Percentiles rank a stretch among this genome's conserved stretches.
phyloP scores from a whole-genome alignment of 2,797 vertebrate genomes.

The Garrulus glandarius region DNA sequence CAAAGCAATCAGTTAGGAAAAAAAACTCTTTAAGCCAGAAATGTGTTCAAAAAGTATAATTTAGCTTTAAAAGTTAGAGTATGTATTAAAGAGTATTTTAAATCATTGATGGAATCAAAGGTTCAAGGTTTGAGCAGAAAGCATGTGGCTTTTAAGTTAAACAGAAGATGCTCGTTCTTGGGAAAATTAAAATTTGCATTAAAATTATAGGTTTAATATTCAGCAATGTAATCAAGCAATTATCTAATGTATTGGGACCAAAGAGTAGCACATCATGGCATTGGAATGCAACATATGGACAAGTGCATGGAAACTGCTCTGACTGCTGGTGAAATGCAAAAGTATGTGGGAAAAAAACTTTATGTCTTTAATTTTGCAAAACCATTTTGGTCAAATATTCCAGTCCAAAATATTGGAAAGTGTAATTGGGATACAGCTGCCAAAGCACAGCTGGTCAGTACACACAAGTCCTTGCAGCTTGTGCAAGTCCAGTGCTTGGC shows the following conservation, averaged over 20 bases:
- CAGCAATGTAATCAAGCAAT: background rate
- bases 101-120: background rate
- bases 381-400: background rate
- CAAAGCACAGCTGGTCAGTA: background rate
- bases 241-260: background rate
- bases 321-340: background rate
- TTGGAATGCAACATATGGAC: background rate
- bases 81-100: background rate
- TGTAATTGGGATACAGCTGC: background rate
- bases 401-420: background rate
- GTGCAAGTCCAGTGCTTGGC: background rate
- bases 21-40: background rate
- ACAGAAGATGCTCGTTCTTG: background rate
- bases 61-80: background rate
- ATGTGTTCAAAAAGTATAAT: background rate
- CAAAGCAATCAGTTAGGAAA: background rate
- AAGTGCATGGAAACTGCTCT: background rate
- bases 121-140: background rate
- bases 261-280: background rate
- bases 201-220: background rate
- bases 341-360: background rate
- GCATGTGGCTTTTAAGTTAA: background rate
- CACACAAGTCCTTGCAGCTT: background rate
- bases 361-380: background rate
- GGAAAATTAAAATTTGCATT: background rate